These are phyloP conservation scores for Emydura subglobosa DNA, from an alignment of 2,113 vertebrate species.

Conservation along the genomic window DNA sequence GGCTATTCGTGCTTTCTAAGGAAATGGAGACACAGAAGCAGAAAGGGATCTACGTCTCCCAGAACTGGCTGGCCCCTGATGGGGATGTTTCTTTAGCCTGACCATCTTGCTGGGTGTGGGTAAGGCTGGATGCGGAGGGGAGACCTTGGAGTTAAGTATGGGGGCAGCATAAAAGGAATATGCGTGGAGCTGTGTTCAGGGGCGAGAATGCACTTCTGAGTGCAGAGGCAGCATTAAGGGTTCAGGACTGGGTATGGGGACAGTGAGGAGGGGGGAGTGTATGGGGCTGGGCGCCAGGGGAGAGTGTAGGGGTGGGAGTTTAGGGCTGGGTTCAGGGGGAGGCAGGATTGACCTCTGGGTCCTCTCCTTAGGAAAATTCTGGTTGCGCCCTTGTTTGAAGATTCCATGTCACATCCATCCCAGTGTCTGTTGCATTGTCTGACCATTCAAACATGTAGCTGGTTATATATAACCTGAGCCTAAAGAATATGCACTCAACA, in stretches of 20 bases:
- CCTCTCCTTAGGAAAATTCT: background rate
- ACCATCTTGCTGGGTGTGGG: too few relatives aligned
- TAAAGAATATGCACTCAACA: background rate
- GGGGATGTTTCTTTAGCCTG: background rate
- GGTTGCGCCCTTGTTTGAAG: background rate
- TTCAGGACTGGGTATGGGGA: background rate
- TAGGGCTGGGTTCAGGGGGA: background rate
- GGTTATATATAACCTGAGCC: background rate
- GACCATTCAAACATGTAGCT: rapidly evolving
- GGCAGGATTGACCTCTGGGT: background rate
- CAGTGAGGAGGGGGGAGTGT: too few relatives aligned
- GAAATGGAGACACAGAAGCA: background rate
- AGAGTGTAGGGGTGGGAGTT: background rate
- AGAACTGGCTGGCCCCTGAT: background rate
- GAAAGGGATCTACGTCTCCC: background rate
- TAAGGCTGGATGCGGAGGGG: background rate
- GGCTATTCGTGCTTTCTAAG: background rate
- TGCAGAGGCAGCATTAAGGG: background rate
- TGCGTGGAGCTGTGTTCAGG: background rate
- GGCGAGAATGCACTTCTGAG: background rate
- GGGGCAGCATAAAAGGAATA: background rate
- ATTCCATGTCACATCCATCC: rapidly evolving
- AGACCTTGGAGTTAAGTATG: background rate
- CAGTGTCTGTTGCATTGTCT: background rate
- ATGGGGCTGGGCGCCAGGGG: background rate